These are phyloP conservation scores for Periophthalmodon schlosseri DNA, from an alignment of 2,113 vertebrate genomes.

Conservation along the genomic window DNA sequence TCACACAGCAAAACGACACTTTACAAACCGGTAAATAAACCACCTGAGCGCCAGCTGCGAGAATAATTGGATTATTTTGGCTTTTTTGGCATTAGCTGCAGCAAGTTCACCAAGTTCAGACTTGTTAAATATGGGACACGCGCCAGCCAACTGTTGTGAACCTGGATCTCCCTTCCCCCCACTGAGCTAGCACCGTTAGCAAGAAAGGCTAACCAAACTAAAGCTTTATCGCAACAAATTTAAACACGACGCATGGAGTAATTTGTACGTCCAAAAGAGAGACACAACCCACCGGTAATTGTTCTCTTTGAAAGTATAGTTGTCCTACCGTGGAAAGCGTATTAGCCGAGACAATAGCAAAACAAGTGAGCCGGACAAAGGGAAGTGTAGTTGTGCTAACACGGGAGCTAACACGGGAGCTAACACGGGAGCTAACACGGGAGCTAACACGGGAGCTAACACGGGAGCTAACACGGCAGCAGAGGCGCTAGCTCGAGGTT, in stretches of 20 bases:
- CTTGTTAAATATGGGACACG: constrained; percentile 60
- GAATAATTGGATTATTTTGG: background rate
- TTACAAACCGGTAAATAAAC: background rate
- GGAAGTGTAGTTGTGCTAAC: constrained; percentile 75
- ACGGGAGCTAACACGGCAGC: constrained; percentile 57
- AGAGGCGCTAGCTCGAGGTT: constrained; percentile 37
- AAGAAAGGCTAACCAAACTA: constrained; percentile 45
- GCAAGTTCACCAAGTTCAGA: constrained; percentile 73
- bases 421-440: no score
- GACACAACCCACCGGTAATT: background rate
- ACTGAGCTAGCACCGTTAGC: constrained; percentile 61
- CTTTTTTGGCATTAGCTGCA: constrained; percentile 33
- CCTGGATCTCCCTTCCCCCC: constrained; percentile 76
- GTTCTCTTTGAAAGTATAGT: background rate
- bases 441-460: constrained; percentile 62
- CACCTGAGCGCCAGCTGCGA: background rate
- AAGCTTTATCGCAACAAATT: constrained; percentile 24
- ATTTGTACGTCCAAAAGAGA: background rate
- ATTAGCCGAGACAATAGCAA: constrained; percentile 20
- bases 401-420: constrained; percentile 57
- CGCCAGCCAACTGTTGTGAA: constrained; percentile 71
- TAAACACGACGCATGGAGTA: background rate
- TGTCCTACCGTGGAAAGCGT: constrained; percentile 8
- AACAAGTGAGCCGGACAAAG: constrained; percentile 73
- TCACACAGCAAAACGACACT: background rate